Base-by-base conservation (phyloP, 64 coral and sea anemone genomes). In the Dendronephthya gigantea region DNA sequence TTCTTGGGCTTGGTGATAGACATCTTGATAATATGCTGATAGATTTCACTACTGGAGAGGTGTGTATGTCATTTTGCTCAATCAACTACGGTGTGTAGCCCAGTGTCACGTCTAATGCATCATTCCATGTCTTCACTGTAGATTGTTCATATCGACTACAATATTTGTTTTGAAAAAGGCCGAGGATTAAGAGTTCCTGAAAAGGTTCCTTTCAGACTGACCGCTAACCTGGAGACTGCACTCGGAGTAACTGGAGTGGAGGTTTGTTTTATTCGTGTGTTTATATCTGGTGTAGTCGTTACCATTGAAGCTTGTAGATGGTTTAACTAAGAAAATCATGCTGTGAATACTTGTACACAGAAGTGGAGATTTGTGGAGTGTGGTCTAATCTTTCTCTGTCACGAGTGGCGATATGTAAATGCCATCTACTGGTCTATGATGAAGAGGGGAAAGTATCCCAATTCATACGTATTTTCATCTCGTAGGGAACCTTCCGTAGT, bases 131-230 rank as follows among this genome's bases (percentile, higher is more conserved):
- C 36, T 84, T 25, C 58, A 17, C 22, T 87, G 65, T 85, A 96
- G 94, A 89, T 98, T 89, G 95, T 98, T 22, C 95, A 98, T 33
- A 98, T 98, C 69, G 95, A 98, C 68, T 98, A 98, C 83, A 98
- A 98, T 39, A 92, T 98, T 35, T 98, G 95, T 83, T 98, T 98
- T 86, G 95, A 98, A 85, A 98, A 98, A 83, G 95, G 95, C 7
- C 91, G 88, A 82, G 90, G 95, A 37, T 49, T 98, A 29, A 68
- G 95, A 32, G 95, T 98, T 23, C 95, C 95, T 49, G 95, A 98
- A 38, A 98, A 93, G 43, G 95, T 98, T 35, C 95, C 95, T 15
- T 98, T 98, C 22, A 98, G 95, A 70, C 89, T 98, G 87, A 98
- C 95, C 47, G 89, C 95, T 13, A 98, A 98, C 85, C 82, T 98